phyloP scores from a whole-genome alignment of 2,113 vertebrate species.

The Oncorhynchus tshawytscha region DNA sequence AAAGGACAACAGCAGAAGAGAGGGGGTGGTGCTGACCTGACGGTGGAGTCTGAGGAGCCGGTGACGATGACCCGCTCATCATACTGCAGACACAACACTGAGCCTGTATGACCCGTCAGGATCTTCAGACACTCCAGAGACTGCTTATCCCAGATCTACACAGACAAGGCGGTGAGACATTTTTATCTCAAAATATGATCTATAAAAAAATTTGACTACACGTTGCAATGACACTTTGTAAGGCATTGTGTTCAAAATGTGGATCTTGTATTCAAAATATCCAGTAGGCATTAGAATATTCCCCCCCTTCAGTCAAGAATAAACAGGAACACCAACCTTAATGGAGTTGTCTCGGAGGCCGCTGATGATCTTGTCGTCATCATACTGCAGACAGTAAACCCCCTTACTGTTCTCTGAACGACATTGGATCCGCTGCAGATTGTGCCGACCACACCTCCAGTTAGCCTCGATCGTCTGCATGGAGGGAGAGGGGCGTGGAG shows the following conservation, averaged over 20 bases:
- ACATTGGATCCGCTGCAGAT: conserved; percentile 97
- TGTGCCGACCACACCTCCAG: conserved; percentile 96
- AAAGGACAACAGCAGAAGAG: too few species aligned
- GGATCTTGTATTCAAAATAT: too few species aligned
- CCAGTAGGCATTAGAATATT: too few species aligned
- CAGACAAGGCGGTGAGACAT: not conserved
- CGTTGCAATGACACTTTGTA: not conserved
- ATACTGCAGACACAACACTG: conserved; percentile 87
- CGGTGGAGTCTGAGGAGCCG: conserved; percentile 87
- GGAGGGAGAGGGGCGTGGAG: not conserved
- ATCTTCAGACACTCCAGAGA: conserved; percentile 87
- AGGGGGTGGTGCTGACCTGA: conserved; percentile 66
- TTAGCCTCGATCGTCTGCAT: conserved; percentile 95
- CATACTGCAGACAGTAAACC: conserved; percentile 97
- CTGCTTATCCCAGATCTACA: conserved; percentile 51
- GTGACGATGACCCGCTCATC: conserved; percentile 89
- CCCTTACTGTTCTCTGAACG: conserved; percentile 99
- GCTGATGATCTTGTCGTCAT: conserved; percentile 98
- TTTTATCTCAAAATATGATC: not conserved
- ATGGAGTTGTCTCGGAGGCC: conserved; percentile 98
- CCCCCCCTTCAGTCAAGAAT: not conserved
- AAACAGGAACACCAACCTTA: conserved; percentile 74
- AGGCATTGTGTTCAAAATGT: too few species aligned
- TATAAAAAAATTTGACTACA: not conserved
- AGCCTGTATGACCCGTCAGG: conserved; percentile 87